Conservation (phyloP, 2,113 vertebrate genomes). For the Grammomys dolichurus region DNA sequence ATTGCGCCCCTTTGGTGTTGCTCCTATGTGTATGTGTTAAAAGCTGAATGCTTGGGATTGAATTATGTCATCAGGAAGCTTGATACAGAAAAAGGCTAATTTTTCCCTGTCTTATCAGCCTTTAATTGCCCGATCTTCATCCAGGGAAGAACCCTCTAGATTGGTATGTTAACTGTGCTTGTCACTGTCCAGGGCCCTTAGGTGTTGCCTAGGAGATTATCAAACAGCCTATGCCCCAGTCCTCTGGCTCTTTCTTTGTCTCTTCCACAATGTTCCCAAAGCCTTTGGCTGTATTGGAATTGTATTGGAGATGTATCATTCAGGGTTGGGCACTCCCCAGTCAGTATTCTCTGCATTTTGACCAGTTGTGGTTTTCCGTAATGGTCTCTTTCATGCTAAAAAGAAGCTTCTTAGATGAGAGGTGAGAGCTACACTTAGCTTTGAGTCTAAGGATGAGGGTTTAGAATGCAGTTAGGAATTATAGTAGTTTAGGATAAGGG, state of each 20-base stretch:
- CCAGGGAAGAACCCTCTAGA: neutral
- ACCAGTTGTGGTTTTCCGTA: neutral
- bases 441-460: neutral
- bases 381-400: neutral
- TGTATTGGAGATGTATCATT: neutral
- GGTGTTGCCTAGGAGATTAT: neutral
- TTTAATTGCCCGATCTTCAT: neutral
- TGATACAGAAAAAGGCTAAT: neutral
- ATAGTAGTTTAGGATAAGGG: neutral
- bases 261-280: neutral
- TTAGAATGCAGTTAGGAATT: neutral
- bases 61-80: neutral
- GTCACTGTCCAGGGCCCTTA: neutral
- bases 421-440: neutral
- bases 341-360: neutral
- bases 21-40: neutral
- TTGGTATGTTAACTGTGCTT: neutral
- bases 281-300: neutral
- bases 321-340: neutral
- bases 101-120: neutral
- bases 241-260: neutral
- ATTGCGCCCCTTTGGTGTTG: neutral
- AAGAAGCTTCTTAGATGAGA: neutral
- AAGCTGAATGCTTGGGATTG: neutral
- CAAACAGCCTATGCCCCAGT: neutral